Conservation (phyloP, 1,140 invertebrate genomes). For the Maconellicoccus hirsutus region DNA sequence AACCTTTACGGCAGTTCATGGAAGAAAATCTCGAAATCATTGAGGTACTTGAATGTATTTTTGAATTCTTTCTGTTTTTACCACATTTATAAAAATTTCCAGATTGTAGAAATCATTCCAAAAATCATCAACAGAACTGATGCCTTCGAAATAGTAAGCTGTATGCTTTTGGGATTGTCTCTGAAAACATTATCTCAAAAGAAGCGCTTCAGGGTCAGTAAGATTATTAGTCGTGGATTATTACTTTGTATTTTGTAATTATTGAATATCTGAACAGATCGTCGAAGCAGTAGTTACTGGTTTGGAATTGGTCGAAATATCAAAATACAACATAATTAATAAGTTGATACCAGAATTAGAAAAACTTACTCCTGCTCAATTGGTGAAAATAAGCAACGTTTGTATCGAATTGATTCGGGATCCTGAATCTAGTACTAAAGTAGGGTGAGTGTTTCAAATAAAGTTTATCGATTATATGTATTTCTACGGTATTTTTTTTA, state of each 20-base stretch:
- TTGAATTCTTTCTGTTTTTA: neutral
- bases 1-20: neutral
- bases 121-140: slow-evolving; percentile 28
- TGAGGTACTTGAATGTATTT: neutral
- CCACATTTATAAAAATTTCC: too few species aligned
- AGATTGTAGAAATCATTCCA: neutral
- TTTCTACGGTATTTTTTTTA: slow-evolving; percentile 33
- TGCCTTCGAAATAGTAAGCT: slow-evolving; percentile 28
- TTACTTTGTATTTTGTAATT: neutral
- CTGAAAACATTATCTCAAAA: slow-evolving; percentile 27
- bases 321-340: slow-evolving; percentile 26
- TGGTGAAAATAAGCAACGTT: slow-evolving; percentile 38
- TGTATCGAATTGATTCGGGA: slow-evolving; percentile 38
- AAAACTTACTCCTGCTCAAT: slow-evolving; percentile 34
- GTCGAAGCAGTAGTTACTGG: slow-evolving; percentile 27
- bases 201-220: slow-evolving; percentile 29
- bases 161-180: slow-evolving; percentile 28
- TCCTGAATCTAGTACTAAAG: slow-evolving; percentile 32
- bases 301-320: slow-evolving; percentile 26
- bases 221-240: neutral
- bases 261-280: slow-evolving; percentile 29
- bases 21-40: neutral
- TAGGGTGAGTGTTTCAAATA: slow-evolving; percentile 29
- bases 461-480: neutral
- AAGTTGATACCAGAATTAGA: slow-evolving; percentile 29